These are phyloP conservation scores for Liparis tanakae DNA, from an alignment of 2,797 vertebrate species.

Conservation along the genomic window DNA sequence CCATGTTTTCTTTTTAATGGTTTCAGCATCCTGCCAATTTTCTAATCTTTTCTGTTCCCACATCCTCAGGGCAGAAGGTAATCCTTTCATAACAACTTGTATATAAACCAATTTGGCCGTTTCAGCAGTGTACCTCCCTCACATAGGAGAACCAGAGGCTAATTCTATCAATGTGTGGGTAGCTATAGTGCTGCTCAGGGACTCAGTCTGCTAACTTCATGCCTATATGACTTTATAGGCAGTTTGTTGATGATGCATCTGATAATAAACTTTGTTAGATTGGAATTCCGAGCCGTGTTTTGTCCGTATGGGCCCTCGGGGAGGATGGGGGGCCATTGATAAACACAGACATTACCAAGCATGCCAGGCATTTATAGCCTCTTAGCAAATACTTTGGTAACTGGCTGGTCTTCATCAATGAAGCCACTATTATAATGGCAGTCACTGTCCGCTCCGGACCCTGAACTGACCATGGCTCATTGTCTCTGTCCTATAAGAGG, in stretches of 20 bases:
- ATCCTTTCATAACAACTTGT: conserved; percentile 79
- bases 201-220: conserved; percentile 61
- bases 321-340: conserved; percentile 48
- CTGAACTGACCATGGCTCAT: conserved; percentile 57
- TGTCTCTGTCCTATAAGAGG: conserved; percentile 54
- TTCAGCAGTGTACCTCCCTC: conserved; percentile 69
- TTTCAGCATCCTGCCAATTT: conserved; percentile 72
- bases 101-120: conserved; percentile 79
- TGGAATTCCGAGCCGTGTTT: conserved; percentile 50
- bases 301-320: conserved; percentile 59
- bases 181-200: conserved; percentile 64
- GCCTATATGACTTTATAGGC: conserved; percentile 68
- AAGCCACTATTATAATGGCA: conserved; percentile 58
- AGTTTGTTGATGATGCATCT: conserved; percentile 69
- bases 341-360: conserved; percentile 49
- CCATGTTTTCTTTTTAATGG: conserved; percentile 42
- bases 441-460: conserved; percentile 45
- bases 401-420: conserved; percentile 52
- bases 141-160: conserved; percentile 72
- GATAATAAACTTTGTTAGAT: conserved; percentile 64
- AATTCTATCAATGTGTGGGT: conserved; percentile 76
- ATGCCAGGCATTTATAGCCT: conserved; percentile 64
- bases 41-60: conserved; percentile 68
- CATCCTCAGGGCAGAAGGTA: conserved; percentile 77
- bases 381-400: conserved; percentile 61